These are phyloP conservation scores for Penaeus japonicus DNA, from an alignment of 1,140 invertebrate species.

Conservation along the genomic window DNA sequence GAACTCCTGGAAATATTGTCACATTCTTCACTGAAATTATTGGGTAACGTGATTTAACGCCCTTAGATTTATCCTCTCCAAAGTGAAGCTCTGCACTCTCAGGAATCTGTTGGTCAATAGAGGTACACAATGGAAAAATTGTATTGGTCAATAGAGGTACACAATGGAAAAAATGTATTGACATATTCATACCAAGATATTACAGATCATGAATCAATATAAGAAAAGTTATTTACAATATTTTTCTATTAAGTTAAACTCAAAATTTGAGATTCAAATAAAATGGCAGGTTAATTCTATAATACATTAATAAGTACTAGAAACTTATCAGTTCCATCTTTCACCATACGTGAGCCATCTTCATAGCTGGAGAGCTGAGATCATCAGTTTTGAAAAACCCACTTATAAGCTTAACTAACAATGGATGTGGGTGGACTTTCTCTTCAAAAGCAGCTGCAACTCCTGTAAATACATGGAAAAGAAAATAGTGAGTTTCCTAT, in stretches of 20 bases:
- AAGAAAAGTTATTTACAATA: not conserved
- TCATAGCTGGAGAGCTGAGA: slow-evolving; percentile 63
- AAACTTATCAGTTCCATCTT: slow-evolving; percentile 57
- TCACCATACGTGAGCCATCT: slow-evolving; percentile 68
- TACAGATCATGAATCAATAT: not conserved
- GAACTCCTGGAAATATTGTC: slow-evolving; percentile 81
- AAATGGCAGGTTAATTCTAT: not conserved
- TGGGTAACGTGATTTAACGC: slow-evolving; percentile 68
- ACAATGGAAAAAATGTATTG: slow-evolving; percentile 8
- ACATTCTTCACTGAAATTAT: slow-evolving; percentile 77
- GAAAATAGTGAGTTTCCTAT: not conserved
- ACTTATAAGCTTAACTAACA: slow-evolving; percentile 70
- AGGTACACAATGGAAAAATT: not conserved
- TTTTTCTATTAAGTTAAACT: not conserved
- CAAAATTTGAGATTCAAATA: not conserved
- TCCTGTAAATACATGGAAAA: slow-evolving; percentile 60
- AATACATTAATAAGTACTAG: not conserved
- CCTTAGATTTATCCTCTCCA: slow-evolving; percentile 60
- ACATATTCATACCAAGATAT: slow-evolving; percentile 3
- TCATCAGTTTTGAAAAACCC: slow-evolving; percentile 62
- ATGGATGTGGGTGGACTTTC: slow-evolving; percentile 69
- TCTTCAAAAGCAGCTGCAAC: slow-evolving; percentile 77
- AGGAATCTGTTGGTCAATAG: slow-evolving; percentile 60
- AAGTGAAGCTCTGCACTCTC: slow-evolving; percentile 59
- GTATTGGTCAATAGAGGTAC: slow-evolving; percentile 38